Evolutionary conservation across 2,113 vertebrate species (phyloP).

Genomic region (Fulica atra): DNA sequence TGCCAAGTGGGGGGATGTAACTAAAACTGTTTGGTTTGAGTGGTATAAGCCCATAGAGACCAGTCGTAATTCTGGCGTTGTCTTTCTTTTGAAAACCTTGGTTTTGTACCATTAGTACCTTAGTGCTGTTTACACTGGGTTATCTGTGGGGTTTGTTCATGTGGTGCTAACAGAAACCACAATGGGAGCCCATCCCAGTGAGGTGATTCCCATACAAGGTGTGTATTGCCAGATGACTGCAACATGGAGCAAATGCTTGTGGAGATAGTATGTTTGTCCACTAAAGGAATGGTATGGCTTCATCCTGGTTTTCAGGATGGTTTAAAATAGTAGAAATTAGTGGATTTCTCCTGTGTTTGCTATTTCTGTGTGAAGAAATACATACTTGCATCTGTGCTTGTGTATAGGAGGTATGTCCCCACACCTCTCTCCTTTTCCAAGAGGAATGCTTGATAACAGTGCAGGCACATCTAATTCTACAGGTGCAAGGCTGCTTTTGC

Average conservation of each 20-base stretch:
- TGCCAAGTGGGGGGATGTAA: neutral
- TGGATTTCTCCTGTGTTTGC: neutral
- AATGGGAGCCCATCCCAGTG: fast-evolving
- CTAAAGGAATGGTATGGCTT: neutral
- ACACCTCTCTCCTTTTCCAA: neutral
- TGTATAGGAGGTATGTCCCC: neutral
- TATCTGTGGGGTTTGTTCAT: neutral
- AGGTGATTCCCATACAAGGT: neutral
- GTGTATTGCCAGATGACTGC: neutral
- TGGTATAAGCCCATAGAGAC: neutral
- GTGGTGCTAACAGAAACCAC: neutral
- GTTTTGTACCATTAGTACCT: neutral
- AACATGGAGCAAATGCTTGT: neutral
- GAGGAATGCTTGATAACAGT: neutral
- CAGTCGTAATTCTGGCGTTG: neutral
- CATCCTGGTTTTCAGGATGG: neutral
- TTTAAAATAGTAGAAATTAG: neutral
- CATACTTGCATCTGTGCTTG: fast-evolving
- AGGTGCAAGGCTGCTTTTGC: neutral
- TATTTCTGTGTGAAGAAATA: neutral
- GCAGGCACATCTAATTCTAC: neutral
- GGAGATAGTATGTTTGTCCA: neutral
- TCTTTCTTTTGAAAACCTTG: neutral
- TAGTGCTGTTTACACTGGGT: neutral
- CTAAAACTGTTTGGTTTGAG: neutral